Conservation (phyloP, 2,797 vertebrate species). For the Oryzias dopingdopingensis region DNA sequence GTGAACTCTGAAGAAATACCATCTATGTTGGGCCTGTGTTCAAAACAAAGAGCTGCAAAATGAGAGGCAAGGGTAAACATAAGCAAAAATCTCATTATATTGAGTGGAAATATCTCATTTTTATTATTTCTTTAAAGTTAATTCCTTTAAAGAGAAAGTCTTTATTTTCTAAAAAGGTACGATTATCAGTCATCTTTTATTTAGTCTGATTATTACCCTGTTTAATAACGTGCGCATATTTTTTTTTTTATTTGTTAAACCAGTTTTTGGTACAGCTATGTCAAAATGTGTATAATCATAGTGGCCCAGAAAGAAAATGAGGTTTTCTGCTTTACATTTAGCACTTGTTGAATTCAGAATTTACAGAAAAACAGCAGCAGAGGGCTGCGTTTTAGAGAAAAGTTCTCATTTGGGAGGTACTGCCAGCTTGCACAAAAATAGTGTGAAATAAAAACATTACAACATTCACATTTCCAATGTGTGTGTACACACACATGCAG, state of each 20-base stretch:
- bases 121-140: no score
- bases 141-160: not conserved
- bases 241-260: not conserved
- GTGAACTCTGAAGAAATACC: conserved; percentile 2
- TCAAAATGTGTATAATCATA: conserved; percentile 12
- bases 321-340: conserved; percentile 12
- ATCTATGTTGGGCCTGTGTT: no score
- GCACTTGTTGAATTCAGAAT: conserved; percentile 30
- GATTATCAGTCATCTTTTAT: not conserved
- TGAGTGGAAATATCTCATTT: no score
- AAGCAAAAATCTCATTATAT: no score
- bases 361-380: conserved; percentile 18
- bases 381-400: conserved; percentile 31
- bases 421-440: conserved; percentile 36
- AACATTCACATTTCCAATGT: not conserved
- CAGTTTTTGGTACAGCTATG: conserved; percentile 1
- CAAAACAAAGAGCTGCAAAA: no score
- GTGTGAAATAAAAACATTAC: conserved; percentile 22
- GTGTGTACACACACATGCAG: not conserved
- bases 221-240: no score
- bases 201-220: no score
- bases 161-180: not conserved
- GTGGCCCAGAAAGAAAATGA: not conserved
- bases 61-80: no score
- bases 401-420: conserved; percentile 49